These are phyloP conservation scores for Campoplex capitator DNA, from an alignment of 2,888 invertebrate species.

Conservation along the genomic window DNA sequence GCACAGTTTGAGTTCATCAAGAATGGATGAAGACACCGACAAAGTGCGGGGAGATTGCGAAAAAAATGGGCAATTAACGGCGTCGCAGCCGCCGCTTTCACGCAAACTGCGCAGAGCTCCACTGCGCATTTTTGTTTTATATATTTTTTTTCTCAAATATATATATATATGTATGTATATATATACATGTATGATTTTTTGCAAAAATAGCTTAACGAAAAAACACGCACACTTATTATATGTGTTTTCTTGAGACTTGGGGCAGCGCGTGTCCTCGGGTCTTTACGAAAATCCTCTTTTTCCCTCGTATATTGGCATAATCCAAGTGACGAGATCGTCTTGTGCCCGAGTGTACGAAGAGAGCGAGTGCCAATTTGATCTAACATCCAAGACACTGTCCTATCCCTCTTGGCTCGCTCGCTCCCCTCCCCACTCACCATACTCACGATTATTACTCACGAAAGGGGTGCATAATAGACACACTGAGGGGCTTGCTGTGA, in stretches of 20 bases:
- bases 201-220: constrained; percentile 64
- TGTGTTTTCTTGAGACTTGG: constrained; percentile 69
- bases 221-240: constrained; percentile 69
- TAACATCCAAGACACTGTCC: constrained; percentile 54
- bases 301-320: constrained; percentile 69
- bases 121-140: constrained; percentile 3
- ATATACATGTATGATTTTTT: constrained; percentile 44
- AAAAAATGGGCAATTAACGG: neutral
- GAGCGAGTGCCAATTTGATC: constrained; percentile 66
- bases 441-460: constrained; percentile 70
- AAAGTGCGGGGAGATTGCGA: neutral
- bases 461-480: constrained; percentile 82
- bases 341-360: constrained; percentile 68
- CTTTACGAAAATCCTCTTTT: constrained; percentile 69
- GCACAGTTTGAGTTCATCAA: neutral
- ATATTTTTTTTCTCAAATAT: neutral
- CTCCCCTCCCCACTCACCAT: constrained; percentile 69
- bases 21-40: neutral
- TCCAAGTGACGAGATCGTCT: constrained; percentile 69
- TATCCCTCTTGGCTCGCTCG: constrained; percentile 67
- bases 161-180: constrained; percentile 20
- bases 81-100: neutral
- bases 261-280: constrained; percentile 67
- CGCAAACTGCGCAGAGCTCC: neutral
- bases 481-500: constrained; percentile 84